Base-by-base conservation (phyloP, 2,797 vertebrate species). In the Peromyscus attwateri region DNA sequence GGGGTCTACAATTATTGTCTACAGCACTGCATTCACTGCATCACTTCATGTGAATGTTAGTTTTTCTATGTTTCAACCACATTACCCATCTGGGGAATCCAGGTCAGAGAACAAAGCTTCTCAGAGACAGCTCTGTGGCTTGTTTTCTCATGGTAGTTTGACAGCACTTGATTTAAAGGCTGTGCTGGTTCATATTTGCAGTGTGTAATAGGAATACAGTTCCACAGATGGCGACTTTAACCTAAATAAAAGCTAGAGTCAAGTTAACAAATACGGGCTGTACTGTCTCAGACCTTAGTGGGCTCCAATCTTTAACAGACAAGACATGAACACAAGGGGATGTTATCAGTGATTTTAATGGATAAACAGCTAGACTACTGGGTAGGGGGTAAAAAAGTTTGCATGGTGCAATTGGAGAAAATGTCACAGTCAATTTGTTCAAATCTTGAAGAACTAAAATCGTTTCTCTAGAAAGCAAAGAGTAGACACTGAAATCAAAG, bases 191-290 rank as follows among this genome's bases (percentile, higher is more conserved):
- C 89, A 92, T 40, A 40, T 93, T 40, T 83, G 49, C 57, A 94
- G 87, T 71, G 49, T 82, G 81, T 66, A 92, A 27, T 71, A 70
- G 89, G 83, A 95, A 93, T 21, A 79, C 83, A 87, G 80, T 40
- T 93, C 37, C 55, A 62, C 87, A 81, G 83, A 97, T 96, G 92
- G 76, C 73, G 97, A 64, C 49, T 76, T 81, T 85, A 90, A 87
- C 79, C 75, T 89, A 97, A 95, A 98, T 96, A 94, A 93, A 95
- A 94, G 76, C 46, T 34, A 80, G 70, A 89, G 52, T 96, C 87
- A 92, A 96, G 87, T 96, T 90, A 95, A 97, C 95, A 82, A 93
- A 95, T 57, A 84, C 0, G 27, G 64, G 60, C 87, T 96, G 49
- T 71, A 52, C 83, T 95, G 57, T 84, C 89, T 97, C 89, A 90